phyloP scores from a whole-genome alignment of 2,797 vertebrate species.

The Microctenopoma steveboyesi region DNA sequence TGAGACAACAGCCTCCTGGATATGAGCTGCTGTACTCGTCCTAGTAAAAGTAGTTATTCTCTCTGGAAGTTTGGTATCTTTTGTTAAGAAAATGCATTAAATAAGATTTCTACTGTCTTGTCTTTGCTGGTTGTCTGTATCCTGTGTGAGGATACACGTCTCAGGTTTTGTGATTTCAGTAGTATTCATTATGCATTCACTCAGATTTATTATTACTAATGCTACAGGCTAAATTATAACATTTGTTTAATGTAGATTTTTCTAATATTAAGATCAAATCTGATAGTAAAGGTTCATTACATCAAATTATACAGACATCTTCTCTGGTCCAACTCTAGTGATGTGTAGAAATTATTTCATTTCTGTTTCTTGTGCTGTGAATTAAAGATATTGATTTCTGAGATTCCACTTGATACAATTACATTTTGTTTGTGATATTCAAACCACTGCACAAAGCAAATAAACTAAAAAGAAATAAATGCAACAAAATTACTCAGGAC shows the following conservation, averaged over 20 bases:
- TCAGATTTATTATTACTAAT: no score
- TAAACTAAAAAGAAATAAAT: no score
- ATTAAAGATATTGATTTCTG: no score
- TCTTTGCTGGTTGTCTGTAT: constrained; percentile 39
- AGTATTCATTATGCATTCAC: constrained; percentile 6
- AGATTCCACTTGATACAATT: no score
- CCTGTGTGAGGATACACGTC: constrained; percentile 7
- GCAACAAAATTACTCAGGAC: no score
- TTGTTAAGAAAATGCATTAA: constrained; percentile 61
- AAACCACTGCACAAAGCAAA: neutral
- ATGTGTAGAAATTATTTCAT: no score
- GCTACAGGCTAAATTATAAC: neutral
- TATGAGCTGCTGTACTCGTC: neutral
- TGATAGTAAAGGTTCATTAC: neutral
- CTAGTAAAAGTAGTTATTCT: constrained; percentile 45
- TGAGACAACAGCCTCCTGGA: constrained; percentile 38
- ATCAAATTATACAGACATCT: neutral
- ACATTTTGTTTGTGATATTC: neutral
- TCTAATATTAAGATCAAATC: neutral
- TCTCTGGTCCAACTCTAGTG: neutral
- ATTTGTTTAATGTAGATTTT: neutral
- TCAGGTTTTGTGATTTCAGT: constrained; percentile 61
- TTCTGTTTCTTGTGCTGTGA: no score
- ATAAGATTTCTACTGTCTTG: constrained; percentile 75
- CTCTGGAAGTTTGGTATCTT: constrained; percentile 15